Evolutionary conservation across 1,140 invertebrate genomes (phyloP), one percentile per base, ranked within the genome.

Genomic region (Dendroctonus valens): DNA sequence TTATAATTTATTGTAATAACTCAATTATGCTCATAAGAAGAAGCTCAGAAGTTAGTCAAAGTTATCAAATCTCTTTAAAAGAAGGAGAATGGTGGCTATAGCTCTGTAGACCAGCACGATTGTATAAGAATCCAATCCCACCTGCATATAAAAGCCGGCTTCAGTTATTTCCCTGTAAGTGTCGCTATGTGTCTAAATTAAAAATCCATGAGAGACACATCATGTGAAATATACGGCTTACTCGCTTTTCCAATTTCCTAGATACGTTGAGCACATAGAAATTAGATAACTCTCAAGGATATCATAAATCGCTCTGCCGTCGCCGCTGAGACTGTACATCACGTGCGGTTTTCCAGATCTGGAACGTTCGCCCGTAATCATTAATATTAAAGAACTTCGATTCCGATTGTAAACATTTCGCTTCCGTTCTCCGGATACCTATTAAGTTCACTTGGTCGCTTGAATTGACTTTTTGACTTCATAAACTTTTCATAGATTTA

Each of bases 221-320:
- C 15, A 6, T 26, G n/a, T 15, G 37, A 52, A 15, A 52, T 46
- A 46, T 52, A 52, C 38, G 50, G 15, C 50, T 52, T 26, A 14
- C 15, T 52, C 12, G n/a, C n/a, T 41, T 55, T 41, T 26, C 53
- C 53, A 55, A 55, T 55, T 55, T 55, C 39, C 53, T 41, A 55
- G 37, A 55, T 41, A 55, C 53, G 39, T 40, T 41, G 39, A 55
- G 41, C 53, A 39, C 39, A 55, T 55, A 55, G 53, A 55, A 55
- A 55, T 55, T 55, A 55, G 9, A 55, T 55, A 55, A 55, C 53
- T 41, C 53, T 41, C 26, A 8, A n/a, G 53, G 53, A 55, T 55
- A 55, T 55, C 53, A 55, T 55, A 55, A 55, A 55, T 55, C 53
- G 53, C 41, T 8, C 53, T 15, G 11, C 38, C 53, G 53, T 55